Conservation (phyloP, 1,140 invertebrate genomes). For the Metopolophium dirhodum region DNA sequence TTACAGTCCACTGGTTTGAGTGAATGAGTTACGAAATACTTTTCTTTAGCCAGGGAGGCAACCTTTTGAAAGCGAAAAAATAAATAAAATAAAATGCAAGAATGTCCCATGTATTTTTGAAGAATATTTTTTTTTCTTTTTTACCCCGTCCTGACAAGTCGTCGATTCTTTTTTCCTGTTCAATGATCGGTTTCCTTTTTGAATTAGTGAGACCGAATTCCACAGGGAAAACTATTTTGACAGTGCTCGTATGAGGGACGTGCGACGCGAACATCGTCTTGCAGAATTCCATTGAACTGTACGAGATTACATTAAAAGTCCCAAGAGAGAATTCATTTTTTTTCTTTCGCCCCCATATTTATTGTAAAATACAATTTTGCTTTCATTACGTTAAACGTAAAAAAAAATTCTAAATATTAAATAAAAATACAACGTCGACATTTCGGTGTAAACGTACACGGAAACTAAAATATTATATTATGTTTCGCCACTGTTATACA, state of each 20-base stretch:
- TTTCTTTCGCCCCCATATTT: not conserved
- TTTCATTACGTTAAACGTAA: not conserved
- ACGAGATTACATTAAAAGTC: constrained; percentile 17
- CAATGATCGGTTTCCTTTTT: constrained; percentile 44
- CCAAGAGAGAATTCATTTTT: not conserved
- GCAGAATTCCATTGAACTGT: constrained; percentile 22
- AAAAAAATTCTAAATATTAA: not conserved
- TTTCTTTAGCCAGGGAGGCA: not conserved
- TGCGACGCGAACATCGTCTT: not conserved
- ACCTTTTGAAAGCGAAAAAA: constrained; percentile 32
- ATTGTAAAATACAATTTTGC: not conserved
- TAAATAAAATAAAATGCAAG: constrained; percentile 39
- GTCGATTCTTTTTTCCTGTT: constrained; percentile 49
- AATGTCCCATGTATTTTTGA: constrained; percentile 36
- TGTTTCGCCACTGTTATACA: not conserved
- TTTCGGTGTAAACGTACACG: not conserved
- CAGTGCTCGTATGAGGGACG: constrained; percentile 26
- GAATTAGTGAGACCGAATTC: constrained; percentile 28
- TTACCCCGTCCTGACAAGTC: constrained; percentile 3
- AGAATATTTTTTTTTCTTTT: constrained; percentile 13
- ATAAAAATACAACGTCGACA: not conserved
- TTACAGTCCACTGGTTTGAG: constrained; percentile 44
- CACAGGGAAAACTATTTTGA: constrained; percentile 49
- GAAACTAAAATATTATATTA: not conserved
- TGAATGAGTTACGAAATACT: constrained; percentile 45